Evolutionary conservation across 2,113 vertebrate species (phyloP), one percentile per base, ranked within the genome.

Genomic region (Nannospalax galili): DNA sequence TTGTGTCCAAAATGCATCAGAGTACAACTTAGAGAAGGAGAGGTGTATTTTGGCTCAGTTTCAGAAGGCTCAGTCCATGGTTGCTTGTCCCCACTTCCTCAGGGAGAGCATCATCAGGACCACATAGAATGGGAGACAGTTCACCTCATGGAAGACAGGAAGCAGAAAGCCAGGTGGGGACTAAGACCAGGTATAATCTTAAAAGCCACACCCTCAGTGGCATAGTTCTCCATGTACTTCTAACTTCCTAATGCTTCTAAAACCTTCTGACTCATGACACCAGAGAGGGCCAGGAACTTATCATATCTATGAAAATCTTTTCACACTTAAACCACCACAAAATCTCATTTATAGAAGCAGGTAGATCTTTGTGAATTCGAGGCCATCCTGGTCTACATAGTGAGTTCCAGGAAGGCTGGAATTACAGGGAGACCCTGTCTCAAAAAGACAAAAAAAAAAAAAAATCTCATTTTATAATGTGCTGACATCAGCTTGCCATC

Each of bases 111-210:
- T 11, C 15, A 6, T 14, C 45, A 56, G 24, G n/a, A 30, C 42
- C 37, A 7, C 9, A 2, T 15, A 62, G n/a, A 9, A 2, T 6
- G 37, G 0, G 7, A 72, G n/a, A 8, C 3, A 11, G 28, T 70
- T 56, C 52, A 9, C 32, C 22, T 24, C 28, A 67, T 11, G 6
- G 30, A 35, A 22, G 16, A 84, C 81, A 14, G 40, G 62, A 45
- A 32, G 22, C 42, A 67, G 56, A 60, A 3, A 81, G 17, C 28
- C 26, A 65, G 26, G 15, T 19, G 40, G 20, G 10, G 24, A 28
- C 2, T 7, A 62, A 17, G 30, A 45, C 30, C 10, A 15, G 0
- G 28, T 42, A 16, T 35, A 45, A 5, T 19, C 16, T 64, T 65
- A 32, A 65, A 32, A 84, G 26, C 2, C 1, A 22, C 60, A 24